Conservation (phyloP, 2,888 invertebrate genomes). For the Gymnosoma rotundatum region DNA sequence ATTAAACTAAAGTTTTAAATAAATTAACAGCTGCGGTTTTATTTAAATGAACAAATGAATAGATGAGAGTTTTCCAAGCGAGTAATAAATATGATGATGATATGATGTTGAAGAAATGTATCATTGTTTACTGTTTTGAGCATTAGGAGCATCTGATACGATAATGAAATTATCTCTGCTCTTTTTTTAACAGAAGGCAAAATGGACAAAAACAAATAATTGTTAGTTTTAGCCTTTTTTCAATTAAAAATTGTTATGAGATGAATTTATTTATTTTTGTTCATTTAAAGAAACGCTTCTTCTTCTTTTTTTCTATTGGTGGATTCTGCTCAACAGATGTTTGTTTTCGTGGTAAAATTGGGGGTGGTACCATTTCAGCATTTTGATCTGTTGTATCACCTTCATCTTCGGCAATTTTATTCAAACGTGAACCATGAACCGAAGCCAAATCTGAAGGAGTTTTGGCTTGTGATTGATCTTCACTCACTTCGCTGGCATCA, state of each 20-base stretch:
- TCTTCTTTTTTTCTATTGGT: conserved; percentile 75
- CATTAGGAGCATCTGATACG: no score
- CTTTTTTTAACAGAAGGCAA: no score
- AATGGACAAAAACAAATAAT: no score
- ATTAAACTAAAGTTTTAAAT: not conserved
- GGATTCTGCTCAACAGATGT: conserved; percentile 69
- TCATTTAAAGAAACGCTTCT: conserved; percentile 77
- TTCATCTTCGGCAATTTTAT: conserved; percentile 76
- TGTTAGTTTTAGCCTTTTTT: not conserved
- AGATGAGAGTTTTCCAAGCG: no score
- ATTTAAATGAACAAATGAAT: not conserved
- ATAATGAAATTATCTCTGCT: no score
- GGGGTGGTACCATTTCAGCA: conserved; percentile 73
- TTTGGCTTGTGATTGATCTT: conserved; percentile 73
- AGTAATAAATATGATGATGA: conserved; percentile 13
- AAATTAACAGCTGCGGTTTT: not conserved
- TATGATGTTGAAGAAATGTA: not conserved
- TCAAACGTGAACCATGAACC: conserved; percentile 77
- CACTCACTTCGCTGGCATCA: conserved; percentile 82
- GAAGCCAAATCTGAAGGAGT: conserved; percentile 78
- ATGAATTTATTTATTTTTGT: conserved; percentile 2
- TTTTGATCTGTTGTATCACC: conserved; percentile 69
- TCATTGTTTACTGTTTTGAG: not conserved
- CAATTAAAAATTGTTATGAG: not conserved
- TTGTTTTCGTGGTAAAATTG: conserved; percentile 75